These are phyloP conservation scores for Semotilus atromaculatus DNA, from an alignment of 2,797 vertebrate genomes.

Conservation along the genomic window DNA sequence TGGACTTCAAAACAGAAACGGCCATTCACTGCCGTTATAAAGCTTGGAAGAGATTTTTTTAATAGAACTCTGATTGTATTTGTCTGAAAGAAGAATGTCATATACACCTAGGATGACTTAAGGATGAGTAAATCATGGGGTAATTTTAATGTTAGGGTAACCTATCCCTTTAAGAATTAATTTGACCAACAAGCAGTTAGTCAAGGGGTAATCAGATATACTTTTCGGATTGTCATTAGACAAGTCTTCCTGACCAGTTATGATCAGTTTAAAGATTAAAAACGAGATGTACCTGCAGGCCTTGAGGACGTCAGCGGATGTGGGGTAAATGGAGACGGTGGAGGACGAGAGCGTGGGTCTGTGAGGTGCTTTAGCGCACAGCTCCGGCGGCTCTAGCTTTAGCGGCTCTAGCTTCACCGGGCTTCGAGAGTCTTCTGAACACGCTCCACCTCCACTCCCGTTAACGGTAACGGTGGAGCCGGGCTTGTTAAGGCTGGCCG, in stretches of 20 bases:
- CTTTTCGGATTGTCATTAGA: too few relatives aligned
- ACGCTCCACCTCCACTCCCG: constrained; percentile 82
- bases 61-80: too few relatives aligned
- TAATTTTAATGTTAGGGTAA: too few relatives aligned
- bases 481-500: constrained; percentile 71
- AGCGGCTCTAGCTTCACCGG: constrained; percentile 91
- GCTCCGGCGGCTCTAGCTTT: constrained; percentile 87
- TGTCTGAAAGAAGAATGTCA: too few relatives aligned
- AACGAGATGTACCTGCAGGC: constrained; percentile 90
- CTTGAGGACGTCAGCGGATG: constrained; percentile 94
- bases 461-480: constrained; percentile 81
- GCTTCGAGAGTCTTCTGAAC: constrained; percentile 94
- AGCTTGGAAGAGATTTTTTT: too few relatives aligned
- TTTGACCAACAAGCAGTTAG: background rate
- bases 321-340: constrained; percentile 96
- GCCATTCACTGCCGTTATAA: too few relatives aligned
- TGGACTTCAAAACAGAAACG: too few relatives aligned
- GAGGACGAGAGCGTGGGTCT: constrained; percentile 77
- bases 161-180: too few relatives aligned
- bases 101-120: too few relatives aligned
- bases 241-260: background rate
- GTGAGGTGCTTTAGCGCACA: constrained; percentile 71
- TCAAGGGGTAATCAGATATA: background rate
- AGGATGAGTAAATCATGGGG: too few relatives aligned
- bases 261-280: too few relatives aligned